Evolutionary conservation across 2,113 vertebrate species (phyloP), one percentile per base, ranked within the genome.

Genomic region (Saccopteryx leptura): DNA sequence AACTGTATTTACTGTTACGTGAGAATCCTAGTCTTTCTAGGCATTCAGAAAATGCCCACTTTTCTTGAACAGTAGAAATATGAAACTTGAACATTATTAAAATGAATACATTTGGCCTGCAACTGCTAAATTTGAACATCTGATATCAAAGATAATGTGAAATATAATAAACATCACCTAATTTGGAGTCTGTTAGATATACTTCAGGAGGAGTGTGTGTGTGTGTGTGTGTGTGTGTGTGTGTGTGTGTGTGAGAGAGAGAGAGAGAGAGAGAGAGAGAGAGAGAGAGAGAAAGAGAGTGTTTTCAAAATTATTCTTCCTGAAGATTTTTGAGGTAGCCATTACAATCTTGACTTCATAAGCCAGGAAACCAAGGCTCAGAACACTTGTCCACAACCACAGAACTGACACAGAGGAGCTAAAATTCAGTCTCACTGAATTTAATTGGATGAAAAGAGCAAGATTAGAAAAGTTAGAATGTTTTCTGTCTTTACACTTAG

Each of bases 121-220:
- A 82, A 75, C 60, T 93, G 92, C 72, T 60, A 91, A 87, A 68
- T 91, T 85, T 91, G 61, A 63, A 78, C n/a, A 86, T 48, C 61
- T 88, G 24, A 54, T 71, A 54, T 81, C 52, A 72, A 78, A 88
- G 21, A 56, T 26, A 48, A 18, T 26, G 7, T 88, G 19, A 94
- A 87, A 13, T 58, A 14, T 61, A 83, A 48, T 80, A 84, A 95
- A 88, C 18, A 63, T 79, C 14, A 69, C 76, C 24, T 46, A 58
- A 5, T 39, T 74, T 79, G 39, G 9, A 78, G 7, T 89, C 39
- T 84, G 2, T 65, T 24, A 69, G 39, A n/a, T 6, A 79, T 4
- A 18, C 10, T 75, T 10, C 54, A 23, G 68, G 8, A 86, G 15
- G 1, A 92, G 39, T 39, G 39, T 39, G 39, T 39, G 39, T 39